Percentiles rank a stretch among this genome's conserved stretches.
Evolutionary conservation across 92 coral and sea anemone genomes (phyloP).

Genomic region (Ricordea florida): DNA sequence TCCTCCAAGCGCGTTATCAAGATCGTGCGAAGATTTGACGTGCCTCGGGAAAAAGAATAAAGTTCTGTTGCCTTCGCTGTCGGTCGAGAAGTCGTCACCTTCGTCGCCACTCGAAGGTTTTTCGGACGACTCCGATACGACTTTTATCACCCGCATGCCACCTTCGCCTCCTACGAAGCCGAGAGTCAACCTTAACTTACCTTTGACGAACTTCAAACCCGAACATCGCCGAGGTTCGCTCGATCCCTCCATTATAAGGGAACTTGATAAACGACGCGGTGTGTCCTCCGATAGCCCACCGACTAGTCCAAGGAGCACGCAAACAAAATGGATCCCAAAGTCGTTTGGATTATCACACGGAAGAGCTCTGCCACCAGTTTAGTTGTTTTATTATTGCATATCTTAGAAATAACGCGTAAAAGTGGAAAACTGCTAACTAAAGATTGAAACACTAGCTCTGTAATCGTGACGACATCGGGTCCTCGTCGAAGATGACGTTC

Average conservation of each 20-base stretch:
- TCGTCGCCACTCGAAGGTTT: slow-evolving; percentile 16
- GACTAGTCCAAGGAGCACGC: slow-evolving; percentile 26
- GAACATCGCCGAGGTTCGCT: slow-evolving; percentile 83
- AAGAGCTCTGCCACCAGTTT: slow-evolving; percentile 67
- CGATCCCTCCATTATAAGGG: slow-evolving; percentile 56
- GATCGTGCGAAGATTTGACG: slow-evolving; percentile 78
- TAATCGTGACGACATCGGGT: too few relatives aligned
- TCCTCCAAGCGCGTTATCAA: slow-evolving; percentile 42
- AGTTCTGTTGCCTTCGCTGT: slow-evolving; percentile 56
- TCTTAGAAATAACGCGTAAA: too few relatives aligned
- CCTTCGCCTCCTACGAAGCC: slow-evolving; percentile 55
- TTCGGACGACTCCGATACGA: slow-evolving; percentile 54
- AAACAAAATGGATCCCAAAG: slow-evolving; percentile 86
- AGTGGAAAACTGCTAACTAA: too few relatives aligned
- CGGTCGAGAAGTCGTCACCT: not conserved
- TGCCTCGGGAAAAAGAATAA: slow-evolving; percentile 31
- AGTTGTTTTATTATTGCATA: not conserved
- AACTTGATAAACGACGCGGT: slow-evolving; percentile 59
- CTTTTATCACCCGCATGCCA: slow-evolving; percentile 64
- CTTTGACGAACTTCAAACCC: slow-evolving; percentile 64
- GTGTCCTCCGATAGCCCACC: slow-evolving; percentile 10
- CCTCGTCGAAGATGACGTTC: too few relatives aligned
- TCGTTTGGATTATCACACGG: slow-evolving; percentile 39
- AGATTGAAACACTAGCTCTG: too few relatives aligned
- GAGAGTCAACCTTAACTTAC: slow-evolving; percentile 34